phyloP scores from a whole-genome alignment of 1,140 invertebrate species.

The Argopecten irradians region DNA sequence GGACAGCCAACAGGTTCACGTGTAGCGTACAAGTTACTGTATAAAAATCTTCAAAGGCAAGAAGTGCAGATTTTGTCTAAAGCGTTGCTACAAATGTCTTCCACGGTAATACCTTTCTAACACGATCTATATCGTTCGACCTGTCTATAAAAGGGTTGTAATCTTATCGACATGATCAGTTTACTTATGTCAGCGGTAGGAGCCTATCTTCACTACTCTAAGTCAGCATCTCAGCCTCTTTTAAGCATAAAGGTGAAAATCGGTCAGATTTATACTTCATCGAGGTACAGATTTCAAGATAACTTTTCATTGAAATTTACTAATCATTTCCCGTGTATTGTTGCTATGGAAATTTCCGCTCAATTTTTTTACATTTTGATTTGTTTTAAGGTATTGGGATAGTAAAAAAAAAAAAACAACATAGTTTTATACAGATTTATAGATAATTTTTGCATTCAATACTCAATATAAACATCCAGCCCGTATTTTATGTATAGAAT shows the following conservation, averaged over 20 bases:
- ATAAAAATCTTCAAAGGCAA: neutral
- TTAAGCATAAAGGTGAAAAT: neutral
- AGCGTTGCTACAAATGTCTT: neutral
- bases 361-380: neutral
- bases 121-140: neutral
- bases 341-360: neutral
- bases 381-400: too few relatives aligned
- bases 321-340: neutral
- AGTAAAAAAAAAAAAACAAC: too few relatives aligned
- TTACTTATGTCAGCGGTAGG: neutral
- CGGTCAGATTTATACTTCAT: neutral
- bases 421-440: too few relatives aligned
- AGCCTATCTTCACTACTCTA: neutral
- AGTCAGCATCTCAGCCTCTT: neutral
- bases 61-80: neutral
- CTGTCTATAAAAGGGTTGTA: neutral
- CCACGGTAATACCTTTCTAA: neutral
- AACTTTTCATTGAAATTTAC: neutral
- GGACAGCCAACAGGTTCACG: neutral
- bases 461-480: too few relatives aligned
- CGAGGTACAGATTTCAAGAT: conserved; percentile 1
- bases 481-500: too few relatives aligned
- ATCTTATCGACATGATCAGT: neutral
- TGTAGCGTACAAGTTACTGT: neutral
- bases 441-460: too few relatives aligned